phyloP scores from a whole-genome alignment of 2,888 invertebrate species.

The Nysson spinosus region DNA sequence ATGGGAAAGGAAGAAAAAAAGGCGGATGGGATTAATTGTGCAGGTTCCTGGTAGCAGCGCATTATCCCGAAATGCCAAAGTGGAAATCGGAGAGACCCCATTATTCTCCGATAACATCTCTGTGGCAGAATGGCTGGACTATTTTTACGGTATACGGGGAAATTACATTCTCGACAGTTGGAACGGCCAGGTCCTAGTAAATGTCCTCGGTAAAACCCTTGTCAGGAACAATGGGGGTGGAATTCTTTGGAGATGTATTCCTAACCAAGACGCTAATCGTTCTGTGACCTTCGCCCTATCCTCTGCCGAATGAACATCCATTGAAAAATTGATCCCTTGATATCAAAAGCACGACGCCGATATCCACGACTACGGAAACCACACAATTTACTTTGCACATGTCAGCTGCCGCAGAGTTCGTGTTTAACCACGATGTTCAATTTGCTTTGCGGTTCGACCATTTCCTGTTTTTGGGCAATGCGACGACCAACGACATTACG shows the following conservation, averaged over 20 bases:
- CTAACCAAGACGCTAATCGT: not conserved
- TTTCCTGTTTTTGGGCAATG: slow-evolving; percentile 42
- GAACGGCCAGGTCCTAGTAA: not conserved
- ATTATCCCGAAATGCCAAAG: not conserved
- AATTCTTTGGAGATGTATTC: not conserved
- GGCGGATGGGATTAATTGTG: slow-evolving; percentile 15
- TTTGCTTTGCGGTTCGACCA: slow-evolving; percentile 55
- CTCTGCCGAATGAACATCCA: not conserved
- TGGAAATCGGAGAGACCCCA: slow-evolving; percentile 10
- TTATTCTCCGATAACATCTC: slow-evolving; percentile 19
- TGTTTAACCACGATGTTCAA: slow-evolving; percentile 63
- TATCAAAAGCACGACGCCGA: slow-evolving; percentile 18
- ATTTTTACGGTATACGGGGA: slow-evolving; percentile 15
- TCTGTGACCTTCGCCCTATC: not conserved
- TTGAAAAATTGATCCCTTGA: slow-evolving; percentile 13
- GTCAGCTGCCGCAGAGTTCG: slow-evolving; percentile 27
- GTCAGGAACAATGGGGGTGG: not conserved
- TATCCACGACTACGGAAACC: slow-evolving; percentile 6
- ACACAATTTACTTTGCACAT: slow-evolving; percentile 16
- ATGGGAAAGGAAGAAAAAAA: too few species aligned
- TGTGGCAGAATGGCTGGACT: not conserved
- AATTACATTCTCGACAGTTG: not conserved
- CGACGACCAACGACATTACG: slow-evolving; percentile 4
- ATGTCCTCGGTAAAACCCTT: not conserved
- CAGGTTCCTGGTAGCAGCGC: not conserved